Percentiles rank a stretch among this genome's conserved stretches.
Conservation (phyloP, 2,888 invertebrate genomes). For the Frankliniella fusca region DNA sequence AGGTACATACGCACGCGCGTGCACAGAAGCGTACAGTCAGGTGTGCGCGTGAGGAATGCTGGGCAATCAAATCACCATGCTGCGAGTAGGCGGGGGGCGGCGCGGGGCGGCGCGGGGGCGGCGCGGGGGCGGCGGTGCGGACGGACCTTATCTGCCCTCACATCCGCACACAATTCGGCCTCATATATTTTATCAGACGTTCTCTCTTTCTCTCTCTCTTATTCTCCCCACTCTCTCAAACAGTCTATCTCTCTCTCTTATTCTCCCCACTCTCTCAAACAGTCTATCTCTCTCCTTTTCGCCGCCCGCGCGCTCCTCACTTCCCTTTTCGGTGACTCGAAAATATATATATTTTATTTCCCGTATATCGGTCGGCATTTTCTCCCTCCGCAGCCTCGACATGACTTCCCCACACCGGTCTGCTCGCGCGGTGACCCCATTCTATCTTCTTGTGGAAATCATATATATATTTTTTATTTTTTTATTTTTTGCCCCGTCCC, state of each 20-base stretch:
- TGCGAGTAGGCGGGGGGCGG: background rate
- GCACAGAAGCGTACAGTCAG: too few relatives aligned
- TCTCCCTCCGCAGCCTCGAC: background rate
- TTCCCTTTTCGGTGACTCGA: background rate
- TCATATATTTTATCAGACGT: slow-evolving; percentile 10
- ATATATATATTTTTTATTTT: too few relatives aligned
- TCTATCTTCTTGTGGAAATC: too few relatives aligned
- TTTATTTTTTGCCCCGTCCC: too few relatives aligned
- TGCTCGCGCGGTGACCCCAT: too few relatives aligned
- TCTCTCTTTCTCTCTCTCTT: background rate
- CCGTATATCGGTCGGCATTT: background rate
- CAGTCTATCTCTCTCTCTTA: background rate
- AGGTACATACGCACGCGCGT: too few relatives aligned
- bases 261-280: background rate
- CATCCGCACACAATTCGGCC: slow-evolving; percentile 11
- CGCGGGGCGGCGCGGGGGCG: background rate
- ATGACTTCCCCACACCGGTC: background rate
- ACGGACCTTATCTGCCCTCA: background rate
- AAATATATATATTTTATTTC: slow-evolving; percentile 10
- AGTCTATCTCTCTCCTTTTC: background rate
- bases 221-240: background rate
- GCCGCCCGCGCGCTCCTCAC: background rate
- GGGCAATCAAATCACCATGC: background rate
- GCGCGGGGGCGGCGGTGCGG: background rate
- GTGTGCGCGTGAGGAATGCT: too few relatives aligned